Evolutionary conservation across 2,797 vertebrate species (phyloP).

Genomic region (Ctenopoma kingsleyae): DNA sequence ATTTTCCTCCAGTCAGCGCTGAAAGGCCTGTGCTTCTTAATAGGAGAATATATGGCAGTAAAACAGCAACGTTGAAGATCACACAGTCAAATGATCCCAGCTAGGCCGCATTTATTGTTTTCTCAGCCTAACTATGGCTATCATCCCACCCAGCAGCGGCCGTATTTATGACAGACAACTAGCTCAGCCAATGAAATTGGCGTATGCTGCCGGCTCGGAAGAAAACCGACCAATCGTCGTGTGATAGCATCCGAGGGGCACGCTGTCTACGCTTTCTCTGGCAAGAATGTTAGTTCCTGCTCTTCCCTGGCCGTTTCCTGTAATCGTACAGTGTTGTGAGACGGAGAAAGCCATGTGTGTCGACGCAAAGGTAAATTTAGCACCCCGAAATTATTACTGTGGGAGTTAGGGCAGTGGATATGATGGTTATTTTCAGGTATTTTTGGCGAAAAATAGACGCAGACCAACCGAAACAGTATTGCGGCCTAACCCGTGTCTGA

Average conservation of each 20-base stretch:
- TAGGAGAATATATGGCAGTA: constrained; percentile 16
- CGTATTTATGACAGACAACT: constrained; percentile 48
- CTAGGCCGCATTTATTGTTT: constrained; percentile 87
- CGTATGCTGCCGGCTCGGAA: constrained; percentile 60
- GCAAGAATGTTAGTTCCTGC: constrained; percentile 89
- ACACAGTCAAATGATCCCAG: constrained; percentile 71
- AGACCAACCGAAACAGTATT: constrained; percentile 80
- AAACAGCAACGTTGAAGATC: constrained; percentile 65
- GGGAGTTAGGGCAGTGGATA: constrained; percentile 69
- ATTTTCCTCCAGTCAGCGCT: constrained; percentile 10
- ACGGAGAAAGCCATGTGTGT: constrained; percentile 92
- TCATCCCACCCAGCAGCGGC: constrained; percentile 76
- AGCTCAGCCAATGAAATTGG: constrained; percentile 59
- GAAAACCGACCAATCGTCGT: constrained; percentile 69
- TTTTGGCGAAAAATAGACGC: constrained; percentile 74
- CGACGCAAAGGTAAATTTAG: constrained; percentile 89
- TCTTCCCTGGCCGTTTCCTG: constrained; percentile 89
- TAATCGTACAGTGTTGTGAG: constrained; percentile 90
- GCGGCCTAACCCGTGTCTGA: constrained; percentile 87
- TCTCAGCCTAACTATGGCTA: constrained; percentile 80
- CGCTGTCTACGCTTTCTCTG: constrained; percentile 74
- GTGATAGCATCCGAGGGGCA: constrained; percentile 51
- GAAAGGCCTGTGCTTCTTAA: neutral
- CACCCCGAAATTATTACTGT: constrained; percentile 80
- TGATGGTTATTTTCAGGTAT: constrained; percentile 73